Conservation (phyloP, 1,140 invertebrate species). For the Hetaerina americana region DNA sequence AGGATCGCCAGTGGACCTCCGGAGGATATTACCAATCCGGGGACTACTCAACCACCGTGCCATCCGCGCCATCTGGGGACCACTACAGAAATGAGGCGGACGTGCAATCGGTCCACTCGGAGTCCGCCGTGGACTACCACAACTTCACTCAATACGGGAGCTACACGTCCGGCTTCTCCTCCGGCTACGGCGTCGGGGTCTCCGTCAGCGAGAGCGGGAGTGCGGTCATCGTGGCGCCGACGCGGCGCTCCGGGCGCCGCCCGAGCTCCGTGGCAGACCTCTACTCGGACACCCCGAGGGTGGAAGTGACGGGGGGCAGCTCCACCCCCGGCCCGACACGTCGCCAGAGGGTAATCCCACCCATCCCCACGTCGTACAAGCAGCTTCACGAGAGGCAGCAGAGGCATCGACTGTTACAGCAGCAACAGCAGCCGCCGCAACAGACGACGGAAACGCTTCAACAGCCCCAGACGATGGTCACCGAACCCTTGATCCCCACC, state of each 20-base stretch:
- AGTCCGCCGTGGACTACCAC: slow-evolving; percentile 30
- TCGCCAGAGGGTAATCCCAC: neutral
- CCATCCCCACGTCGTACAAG: neutral
- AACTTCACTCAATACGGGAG: slow-evolving; percentile 17
- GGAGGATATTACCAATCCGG: slow-evolving; percentile 35
- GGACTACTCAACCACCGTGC: slow-evolving; percentile 22
- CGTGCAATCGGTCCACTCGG: slow-evolving; percentile 26
- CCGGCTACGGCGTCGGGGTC: neutral
- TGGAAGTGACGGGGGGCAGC: neutral
- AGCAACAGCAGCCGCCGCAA: neutral
- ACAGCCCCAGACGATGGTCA: neutral
- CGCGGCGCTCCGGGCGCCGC: slow-evolving; percentile 2
- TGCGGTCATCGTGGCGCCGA: neutral
- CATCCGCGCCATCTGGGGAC: slow-evolving; percentile 23
- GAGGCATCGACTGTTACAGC: neutral
- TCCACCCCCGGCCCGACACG: neutral
- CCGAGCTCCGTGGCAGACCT: slow-evolving; percentile 6
- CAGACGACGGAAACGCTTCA: neutral
- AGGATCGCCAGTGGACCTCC: slow-evolving; percentile 54
- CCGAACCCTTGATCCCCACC: neutral
- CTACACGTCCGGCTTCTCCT: neutral
- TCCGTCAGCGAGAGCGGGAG: neutral
- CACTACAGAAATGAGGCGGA: neutral
- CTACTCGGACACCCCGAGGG: neutral
- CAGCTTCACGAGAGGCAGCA: neutral